Evolutionary conservation across 2,797 vertebrate genomes (phyloP).

Genomic region (Amniataba percoides): DNA sequence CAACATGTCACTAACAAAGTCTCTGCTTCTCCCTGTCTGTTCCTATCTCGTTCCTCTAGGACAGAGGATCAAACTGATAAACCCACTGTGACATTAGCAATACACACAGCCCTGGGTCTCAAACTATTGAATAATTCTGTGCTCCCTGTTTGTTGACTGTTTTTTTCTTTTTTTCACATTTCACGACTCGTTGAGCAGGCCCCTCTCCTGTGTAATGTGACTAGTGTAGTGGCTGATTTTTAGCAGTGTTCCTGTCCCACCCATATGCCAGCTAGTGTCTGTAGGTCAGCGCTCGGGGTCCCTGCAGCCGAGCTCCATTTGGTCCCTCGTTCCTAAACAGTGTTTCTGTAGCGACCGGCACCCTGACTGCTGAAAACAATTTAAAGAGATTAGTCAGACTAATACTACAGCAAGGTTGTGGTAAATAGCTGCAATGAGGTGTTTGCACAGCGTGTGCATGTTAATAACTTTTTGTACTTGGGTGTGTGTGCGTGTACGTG

Average conservation of each 20-base stretch:
- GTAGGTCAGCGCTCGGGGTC: conserved; percentile 62
- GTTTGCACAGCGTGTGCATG: conserved; percentile 31
- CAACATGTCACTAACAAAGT: conserved; percentile 37
- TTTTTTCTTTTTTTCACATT: conserved; percentile 60
- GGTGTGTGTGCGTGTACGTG: neutral
- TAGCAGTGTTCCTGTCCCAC: conserved; percentile 50
- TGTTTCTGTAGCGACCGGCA: conserved; percentile 13
- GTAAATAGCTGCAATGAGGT: conserved; percentile 39
- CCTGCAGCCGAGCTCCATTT: conserved; percentile 46
- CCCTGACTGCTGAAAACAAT: conserved; percentile 16
- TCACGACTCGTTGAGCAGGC: conserved; percentile 68
- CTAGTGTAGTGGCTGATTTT: conserved; percentile 64
- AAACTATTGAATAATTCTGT: conserved; percentile 66
- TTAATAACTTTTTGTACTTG: conserved; percentile 50
- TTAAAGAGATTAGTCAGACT: conserved; percentile 50
- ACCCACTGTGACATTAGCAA: conserved; percentile 62
- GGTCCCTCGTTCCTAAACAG: conserved; percentile 9
- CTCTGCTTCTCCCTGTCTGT: conserved; percentile 23
- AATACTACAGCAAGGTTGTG: conserved; percentile 24
- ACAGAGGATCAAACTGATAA: conserved; percentile 62
- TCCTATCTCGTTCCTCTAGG: conserved; percentile 43
- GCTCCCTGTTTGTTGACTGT: conserved; percentile 64
- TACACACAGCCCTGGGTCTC: conserved; percentile 57
- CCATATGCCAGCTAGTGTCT: conserved; percentile 51
- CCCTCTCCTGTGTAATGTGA: conserved; percentile 73